phyloP scores from a whole-genome alignment of 2,888 invertebrate genomes.

The Hedya salicella region DNA sequence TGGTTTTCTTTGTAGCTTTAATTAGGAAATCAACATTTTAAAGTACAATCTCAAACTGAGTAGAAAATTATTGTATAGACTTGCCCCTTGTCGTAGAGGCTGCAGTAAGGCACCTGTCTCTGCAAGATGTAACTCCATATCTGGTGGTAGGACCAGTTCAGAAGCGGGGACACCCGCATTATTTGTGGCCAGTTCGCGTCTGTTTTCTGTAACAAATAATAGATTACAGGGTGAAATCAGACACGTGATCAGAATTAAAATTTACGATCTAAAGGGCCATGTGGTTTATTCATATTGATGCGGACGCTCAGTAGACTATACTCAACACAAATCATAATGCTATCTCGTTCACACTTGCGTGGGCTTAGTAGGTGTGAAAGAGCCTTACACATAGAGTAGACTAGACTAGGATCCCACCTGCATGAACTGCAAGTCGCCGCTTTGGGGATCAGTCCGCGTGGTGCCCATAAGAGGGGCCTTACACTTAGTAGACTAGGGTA shows the following conservation, averaged over 20 bases:
- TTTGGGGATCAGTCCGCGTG: conserved; percentile 93
- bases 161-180: conserved; percentile 94
- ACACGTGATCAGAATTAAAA: no score
- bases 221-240: neutral
- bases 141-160: conserved; percentile 96
- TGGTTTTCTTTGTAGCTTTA: neutral
- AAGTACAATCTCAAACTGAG: no score
- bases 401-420: conserved; percentile 81
- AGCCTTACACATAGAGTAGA: no score
- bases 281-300: no score
- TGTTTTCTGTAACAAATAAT: conserved; percentile 86
- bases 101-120: conserved; percentile 94
- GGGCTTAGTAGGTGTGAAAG: no score
- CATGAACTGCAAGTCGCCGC: conserved; percentile 87
- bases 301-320: no score
- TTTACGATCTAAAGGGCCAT: no score
- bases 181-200: conserved; percentile 96
- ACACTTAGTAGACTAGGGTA: no score
- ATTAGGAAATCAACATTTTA: no score
- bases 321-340: no score
- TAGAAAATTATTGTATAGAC: conserved; percentile 45
- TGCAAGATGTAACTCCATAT: conserved; percentile 95
- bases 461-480: conserved; percentile 89
- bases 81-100: conserved; percentile 95
- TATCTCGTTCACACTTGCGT: no score